A percentile compares a stretch with the other conserved stretches of the same genome.
Conservation (phyloP, 2,888 invertebrate species). For the Drosophila buzzatii region DNA sequence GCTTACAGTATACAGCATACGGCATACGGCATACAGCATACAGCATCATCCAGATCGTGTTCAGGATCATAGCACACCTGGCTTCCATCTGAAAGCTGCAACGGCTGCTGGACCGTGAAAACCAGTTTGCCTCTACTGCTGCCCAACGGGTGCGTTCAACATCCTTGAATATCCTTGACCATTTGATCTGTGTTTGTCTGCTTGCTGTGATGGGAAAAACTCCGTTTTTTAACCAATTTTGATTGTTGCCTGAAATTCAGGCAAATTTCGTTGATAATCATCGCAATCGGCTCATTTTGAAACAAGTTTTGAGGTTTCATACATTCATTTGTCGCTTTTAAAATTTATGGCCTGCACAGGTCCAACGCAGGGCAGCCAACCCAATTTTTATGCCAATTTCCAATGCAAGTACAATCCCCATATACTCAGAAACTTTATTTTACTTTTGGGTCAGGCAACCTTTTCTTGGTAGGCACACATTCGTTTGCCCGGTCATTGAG, state of each 20-base stretch:
- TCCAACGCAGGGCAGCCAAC: constrained; percentile 47
- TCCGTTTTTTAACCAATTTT: constrained; percentile 58
- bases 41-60: constrained; percentile 54
- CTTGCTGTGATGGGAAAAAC: constrained; percentile 66
- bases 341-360: constrained; percentile 69
- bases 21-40: constrained; percentile 74
- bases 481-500: constrained; percentile 32
- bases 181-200: constrained; percentile 79
- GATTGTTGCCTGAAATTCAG: constrained; percentile 2
- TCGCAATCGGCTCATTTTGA: constrained; percentile 33
- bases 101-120: constrained; percentile 67
- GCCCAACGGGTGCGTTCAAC: constrained; percentile 39
- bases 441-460: constrained; percentile 36
- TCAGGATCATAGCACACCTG: constrained; percentile 71
- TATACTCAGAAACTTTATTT: constrained; percentile 12
- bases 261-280: constrained; percentile 37
- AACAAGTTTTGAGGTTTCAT: constrained; percentile 56
- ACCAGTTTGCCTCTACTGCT: constrained; percentile 38
- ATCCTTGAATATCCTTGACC: constrained; percentile 82
- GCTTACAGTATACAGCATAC: constrained; percentile 59
- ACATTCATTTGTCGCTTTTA: constrained; percentile 59
- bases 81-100: constrained; percentile 63
- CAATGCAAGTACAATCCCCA: constrained; percentile 23
- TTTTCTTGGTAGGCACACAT: constrained; percentile 28
- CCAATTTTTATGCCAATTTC: constrained; percentile 3